phyloP scores from a whole-genome alignment of 2,113 vertebrate genomes.

The Ictalurus punctatus region DNA sequence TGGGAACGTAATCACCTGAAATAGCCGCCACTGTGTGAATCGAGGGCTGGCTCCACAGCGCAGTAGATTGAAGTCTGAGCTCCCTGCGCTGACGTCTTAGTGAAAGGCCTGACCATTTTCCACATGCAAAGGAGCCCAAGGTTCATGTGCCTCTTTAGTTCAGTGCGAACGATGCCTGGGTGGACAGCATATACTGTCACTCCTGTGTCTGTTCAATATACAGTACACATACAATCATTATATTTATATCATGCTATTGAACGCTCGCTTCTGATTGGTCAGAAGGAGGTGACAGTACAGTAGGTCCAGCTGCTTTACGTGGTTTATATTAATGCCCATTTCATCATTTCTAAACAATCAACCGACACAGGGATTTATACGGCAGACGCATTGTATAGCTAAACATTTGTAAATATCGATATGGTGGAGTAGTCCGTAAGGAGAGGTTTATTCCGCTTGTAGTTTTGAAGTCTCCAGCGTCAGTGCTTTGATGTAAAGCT shows the following conservation, averaged over 20 bases:
- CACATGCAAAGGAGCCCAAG: conserved; percentile 46
- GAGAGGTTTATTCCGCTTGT: not conserved
- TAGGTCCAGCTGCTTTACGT: not conserved
- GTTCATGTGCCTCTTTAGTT: conserved; percentile 58
- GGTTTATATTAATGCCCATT: not conserved
- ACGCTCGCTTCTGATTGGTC: not conserved
- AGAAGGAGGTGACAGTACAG: not conserved
- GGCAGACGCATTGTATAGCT: not conserved
- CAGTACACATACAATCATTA: not conserved
- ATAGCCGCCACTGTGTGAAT: conserved; percentile 54
- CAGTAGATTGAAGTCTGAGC: conserved; percentile 64
- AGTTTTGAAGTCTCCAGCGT: not conserved
- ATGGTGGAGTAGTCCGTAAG: not conserved
- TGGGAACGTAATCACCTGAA: conserved; percentile 52
- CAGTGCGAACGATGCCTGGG: conserved; percentile 61
- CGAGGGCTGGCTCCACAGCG: conserved; percentile 54
- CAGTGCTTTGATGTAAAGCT: not conserved
- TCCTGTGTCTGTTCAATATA: conserved; percentile 52
- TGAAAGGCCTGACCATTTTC: conserved; percentile 55
- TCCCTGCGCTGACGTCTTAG: conserved; percentile 59
- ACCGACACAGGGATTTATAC: not conserved
- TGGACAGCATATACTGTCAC: conserved; percentile 61
- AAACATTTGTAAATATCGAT: not conserved
- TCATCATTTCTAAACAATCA: not conserved
- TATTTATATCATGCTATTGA: not conserved